Evolutionary conservation across 2,113 vertebrate genomes (phyloP), one percentile per base, ranked within the genome.

Genomic region (Chionomys nivalis): DNA sequence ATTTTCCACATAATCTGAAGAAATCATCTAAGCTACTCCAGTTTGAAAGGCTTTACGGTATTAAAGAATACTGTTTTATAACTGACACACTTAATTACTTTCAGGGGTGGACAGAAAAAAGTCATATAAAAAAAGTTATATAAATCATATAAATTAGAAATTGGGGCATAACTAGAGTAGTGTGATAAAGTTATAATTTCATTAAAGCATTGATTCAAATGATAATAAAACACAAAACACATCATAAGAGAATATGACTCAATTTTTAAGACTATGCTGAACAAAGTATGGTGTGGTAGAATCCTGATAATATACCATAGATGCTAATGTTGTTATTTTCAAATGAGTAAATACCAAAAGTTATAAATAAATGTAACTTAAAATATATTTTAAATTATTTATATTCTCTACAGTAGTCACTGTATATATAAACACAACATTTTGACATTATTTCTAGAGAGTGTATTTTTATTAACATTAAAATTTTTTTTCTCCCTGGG

Each of bases 131-230:
- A 52, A 52, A 52, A 52, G 52, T 52, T 52, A 16, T 55, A 55
- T 8, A 55, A 23, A 89, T 65, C 21, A 85, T 42, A 88, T 44
- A 65, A 23, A 52, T 68, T 66, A 87, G 39, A 24, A 87, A 24
- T 68, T 88, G 68, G 36, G 31, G 68, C 19, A 42, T 47, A 9
- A 5, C 33, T 86, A 39, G 36, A 91, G 65, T 44, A 66, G 63
- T 78, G 24, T 65, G 77, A 52, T 65, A 89, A 81, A 61, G 66
- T 82, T 87, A 89, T 5, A 94, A 12, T 93, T 82, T 89, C 79
- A 91, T 91, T 91, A 91, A 96, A 95, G 47, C 61, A 94, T 21
- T 91, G n/a, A 92, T 14, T 90, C 4, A 49, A 63, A 47, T 89
- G 33, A 23, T 73, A 72, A 52, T 47, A 66, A 76, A 92, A n/a